phyloP scores from a whole-genome alignment of 2,797 vertebrate genomes.

The Danio choprae region DNA sequence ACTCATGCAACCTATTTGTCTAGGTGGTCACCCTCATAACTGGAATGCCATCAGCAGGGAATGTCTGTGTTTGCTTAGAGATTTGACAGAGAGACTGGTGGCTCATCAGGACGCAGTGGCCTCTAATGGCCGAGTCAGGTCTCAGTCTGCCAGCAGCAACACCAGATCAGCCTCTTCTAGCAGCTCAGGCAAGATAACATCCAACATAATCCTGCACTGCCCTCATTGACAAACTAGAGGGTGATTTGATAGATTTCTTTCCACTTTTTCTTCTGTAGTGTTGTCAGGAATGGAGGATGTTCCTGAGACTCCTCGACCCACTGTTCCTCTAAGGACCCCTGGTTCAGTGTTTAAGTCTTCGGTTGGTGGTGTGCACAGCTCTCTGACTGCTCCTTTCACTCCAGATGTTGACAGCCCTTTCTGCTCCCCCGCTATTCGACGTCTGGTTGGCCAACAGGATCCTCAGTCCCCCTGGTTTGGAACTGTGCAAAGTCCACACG shows the following conservation, averaged over 20 bases:
- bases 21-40: constrained; percentile 95
- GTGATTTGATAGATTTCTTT: neutral
- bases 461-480: constrained; percentile 81
- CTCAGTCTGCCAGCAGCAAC: constrained; percentile 74
- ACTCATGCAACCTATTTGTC: constrained; percentile 35
- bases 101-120: constrained; percentile 89
- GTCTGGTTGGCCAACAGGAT: constrained; percentile 75
- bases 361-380: constrained; percentile 68
- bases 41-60: constrained; percentile 92
- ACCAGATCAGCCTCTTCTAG: constrained; percentile 75
- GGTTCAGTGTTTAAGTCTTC: constrained; percentile 82
- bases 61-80: constrained; percentile 87
- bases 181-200: constrained; percentile 70
- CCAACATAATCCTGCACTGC: neutral
- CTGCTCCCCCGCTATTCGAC: constrained; percentile 77
- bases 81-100: constrained; percentile 89
- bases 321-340: constrained; percentile 73
- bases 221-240: neutral
- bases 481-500: constrained; percentile 82
- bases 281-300: constrained; percentile 73
- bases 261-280: constrained; percentile 56
- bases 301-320: constrained; percentile 74
- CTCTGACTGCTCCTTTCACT: constrained; percentile 76
- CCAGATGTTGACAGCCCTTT: constrained; percentile 82
- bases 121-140: constrained; percentile 87